Conservation (phyloP, 2,113 vertebrate species). For the Plestiodon gilberti region DNA sequence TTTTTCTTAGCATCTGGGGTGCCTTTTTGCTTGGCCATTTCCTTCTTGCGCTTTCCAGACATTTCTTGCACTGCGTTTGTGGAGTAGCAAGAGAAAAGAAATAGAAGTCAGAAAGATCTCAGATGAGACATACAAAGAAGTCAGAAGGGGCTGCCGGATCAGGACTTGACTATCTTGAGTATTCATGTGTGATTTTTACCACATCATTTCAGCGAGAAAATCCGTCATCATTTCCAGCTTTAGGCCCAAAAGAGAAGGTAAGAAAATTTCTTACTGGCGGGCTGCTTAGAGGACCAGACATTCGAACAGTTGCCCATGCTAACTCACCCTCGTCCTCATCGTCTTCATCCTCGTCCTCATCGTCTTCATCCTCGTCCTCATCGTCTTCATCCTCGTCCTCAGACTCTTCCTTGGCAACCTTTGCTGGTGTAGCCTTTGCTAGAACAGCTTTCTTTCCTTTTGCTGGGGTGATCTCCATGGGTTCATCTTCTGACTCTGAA, state of each 20-base stretch:
- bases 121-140: not conserved
- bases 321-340: constrained; percentile 77
- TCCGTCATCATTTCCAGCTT: constrained; percentile 17
- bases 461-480: constrained; percentile 85
- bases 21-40: constrained; percentile 76
- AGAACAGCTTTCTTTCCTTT: constrained; percentile 86
- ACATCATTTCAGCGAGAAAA: constrained; percentile 4
- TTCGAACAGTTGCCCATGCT: not conserved
- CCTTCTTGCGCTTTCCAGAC: constrained; percentile 82
- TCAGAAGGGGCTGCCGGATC: not conserved
- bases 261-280: too few species aligned
- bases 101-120: not conserved
- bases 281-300: not conserved
- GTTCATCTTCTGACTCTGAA: constrained; percentile 90
- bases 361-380: constrained; percentile 77
- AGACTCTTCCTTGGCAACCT: constrained; percentile 46
- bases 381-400: constrained; percentile 83
- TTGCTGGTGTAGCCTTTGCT: constrained; percentile 77
- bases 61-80: constrained; percentile 76
- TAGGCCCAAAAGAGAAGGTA: not conserved
- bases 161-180: constrained; percentile 5
- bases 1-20: constrained; percentile 80
- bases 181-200: not conserved
- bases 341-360: constrained; percentile 82
- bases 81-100: not conserved